These are phyloP conservation scores for Griposia aprilina DNA, from an alignment of 2,888 invertebrate species.

Conservation along the genomic window DNA sequence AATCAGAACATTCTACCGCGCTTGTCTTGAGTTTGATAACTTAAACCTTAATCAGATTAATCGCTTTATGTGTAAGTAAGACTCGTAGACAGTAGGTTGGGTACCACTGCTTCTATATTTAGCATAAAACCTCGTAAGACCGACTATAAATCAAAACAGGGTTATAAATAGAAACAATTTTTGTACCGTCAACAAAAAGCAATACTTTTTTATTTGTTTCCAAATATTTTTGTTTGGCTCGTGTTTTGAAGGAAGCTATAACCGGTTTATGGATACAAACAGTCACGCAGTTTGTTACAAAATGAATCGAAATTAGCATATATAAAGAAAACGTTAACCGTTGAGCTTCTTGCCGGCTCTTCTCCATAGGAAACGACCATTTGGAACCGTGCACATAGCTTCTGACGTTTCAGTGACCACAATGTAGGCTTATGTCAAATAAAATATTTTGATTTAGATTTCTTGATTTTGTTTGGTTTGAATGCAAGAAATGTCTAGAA, in stretches of 20 bases:
- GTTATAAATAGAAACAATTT: conserved; percentile 31
- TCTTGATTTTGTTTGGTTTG: too few species aligned
- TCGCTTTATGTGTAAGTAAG: conserved; percentile 18
- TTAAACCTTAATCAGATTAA: conserved; percentile 28
- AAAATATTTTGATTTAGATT: too few species aligned
- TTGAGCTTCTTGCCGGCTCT: too few species aligned
- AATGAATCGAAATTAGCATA: conserved; percentile 5
- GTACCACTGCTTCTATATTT: neutral
- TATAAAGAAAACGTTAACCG: neutral
- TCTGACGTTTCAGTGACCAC: too few species aligned
- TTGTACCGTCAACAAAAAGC: neutral
- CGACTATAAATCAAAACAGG: conserved; percentile 26
- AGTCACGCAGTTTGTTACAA: conserved; percentile 3
- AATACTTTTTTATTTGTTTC: conserved; percentile 43
- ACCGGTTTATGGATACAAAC: conserved; percentile 6
- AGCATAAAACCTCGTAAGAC: neutral
- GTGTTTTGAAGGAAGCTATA: conserved; percentile 23
- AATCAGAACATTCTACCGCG: neutral
- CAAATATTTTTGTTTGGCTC: conserved; percentile 41
- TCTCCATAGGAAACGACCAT: too few species aligned
- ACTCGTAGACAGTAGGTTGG: neutral
- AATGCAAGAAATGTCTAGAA: too few species aligned
- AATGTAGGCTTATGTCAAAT: too few species aligned
- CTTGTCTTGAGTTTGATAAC: conserved; percentile 16
- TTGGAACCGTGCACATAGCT: too few species aligned